Percentiles rank a stretch among this genome's conserved stretches.
These are phyloP conservation scores for Telmatochromis brachygnathus DNA, from an alignment of 2,113 vertebrate genomes.

Conservation along the genomic window DNA sequence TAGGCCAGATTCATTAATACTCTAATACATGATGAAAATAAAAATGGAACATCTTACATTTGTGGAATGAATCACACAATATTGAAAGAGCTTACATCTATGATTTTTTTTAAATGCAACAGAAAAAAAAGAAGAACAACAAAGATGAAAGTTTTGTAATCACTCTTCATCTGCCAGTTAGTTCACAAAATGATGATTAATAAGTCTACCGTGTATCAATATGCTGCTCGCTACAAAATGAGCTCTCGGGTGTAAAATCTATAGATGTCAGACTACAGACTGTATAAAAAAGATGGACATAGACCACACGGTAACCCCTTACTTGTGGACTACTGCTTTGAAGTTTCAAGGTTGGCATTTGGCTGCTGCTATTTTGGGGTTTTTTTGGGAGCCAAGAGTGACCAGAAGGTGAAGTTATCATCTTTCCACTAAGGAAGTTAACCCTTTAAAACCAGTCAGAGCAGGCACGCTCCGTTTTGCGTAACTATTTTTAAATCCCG, in stretches of 20 bases:
- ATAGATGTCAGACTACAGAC: neutral
- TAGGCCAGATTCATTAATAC: neutral
- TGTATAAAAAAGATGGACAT: neutral
- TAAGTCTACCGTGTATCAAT: neutral
- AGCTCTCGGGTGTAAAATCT: neutral
- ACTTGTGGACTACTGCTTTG: neutral
- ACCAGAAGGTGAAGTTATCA: neutral
- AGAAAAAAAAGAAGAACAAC: neutral
- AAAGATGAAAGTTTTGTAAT: neutral
- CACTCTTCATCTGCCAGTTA: neutral
- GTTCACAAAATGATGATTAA: neutral
- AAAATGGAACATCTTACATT: neutral
- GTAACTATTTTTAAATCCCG: too few relatives aligned
- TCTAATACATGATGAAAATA: neutral
- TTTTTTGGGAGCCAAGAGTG: neutral
- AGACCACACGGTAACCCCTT: accelerated
- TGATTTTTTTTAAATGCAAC: neutral
- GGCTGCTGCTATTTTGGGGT: neutral
- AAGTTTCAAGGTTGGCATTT: neutral
- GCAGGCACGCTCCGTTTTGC: accelerated
- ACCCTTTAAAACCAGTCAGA: too few relatives aligned
- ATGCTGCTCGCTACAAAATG: neutral
- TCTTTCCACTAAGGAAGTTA: neutral
- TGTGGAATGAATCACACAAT: neutral
- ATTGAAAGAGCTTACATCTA: neutral